Conservation (phyloP, 2,797 vertebrate species). For the Sebastes itinus region DNA sequence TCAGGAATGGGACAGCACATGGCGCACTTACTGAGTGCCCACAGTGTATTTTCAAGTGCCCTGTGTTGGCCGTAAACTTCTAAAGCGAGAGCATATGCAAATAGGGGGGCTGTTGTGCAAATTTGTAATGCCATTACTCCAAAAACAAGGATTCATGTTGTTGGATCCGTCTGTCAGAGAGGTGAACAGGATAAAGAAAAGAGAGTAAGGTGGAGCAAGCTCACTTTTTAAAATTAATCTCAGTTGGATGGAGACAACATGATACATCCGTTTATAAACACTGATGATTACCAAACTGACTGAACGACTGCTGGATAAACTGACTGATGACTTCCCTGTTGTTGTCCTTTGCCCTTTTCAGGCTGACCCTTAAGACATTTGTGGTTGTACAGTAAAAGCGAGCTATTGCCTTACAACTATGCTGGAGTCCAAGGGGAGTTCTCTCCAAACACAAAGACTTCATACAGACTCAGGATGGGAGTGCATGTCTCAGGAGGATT, state of each 20-base stretch:
- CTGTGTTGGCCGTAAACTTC: conserved; percentile 46
- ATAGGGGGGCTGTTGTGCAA: conserved; percentile 45
- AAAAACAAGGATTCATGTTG: conserved; percentile 41
- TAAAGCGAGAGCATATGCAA: conserved; percentile 48
- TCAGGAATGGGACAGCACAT: conserved; percentile 74
- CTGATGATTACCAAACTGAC: not conserved
- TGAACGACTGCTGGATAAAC: not conserved
- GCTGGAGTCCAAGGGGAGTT: conserved; percentile 30
- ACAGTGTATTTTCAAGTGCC: conserved; percentile 61
- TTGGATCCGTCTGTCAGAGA: conserved; percentile 15
- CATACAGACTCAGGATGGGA: conserved; percentile 55
- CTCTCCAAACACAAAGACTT: conserved; percentile 57
- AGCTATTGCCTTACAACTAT: conserved; percentile 38
- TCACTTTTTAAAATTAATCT: not conserved
- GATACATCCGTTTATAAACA: not conserved
- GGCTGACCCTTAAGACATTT: conserved; percentile 12
- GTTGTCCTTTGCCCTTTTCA: conserved; percentile 1
- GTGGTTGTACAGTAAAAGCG: conserved; percentile 22
- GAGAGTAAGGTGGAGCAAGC: not conserved
- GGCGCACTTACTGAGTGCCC: conserved; percentile 50
- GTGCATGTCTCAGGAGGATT: conserved; percentile 45
- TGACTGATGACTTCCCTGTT: not conserved
- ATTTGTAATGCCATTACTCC: conserved; percentile 35
- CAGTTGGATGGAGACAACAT: not conserved
- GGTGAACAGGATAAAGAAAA: conserved; percentile 12